Base-by-base conservation (phyloP, 2,113 vertebrate genomes). In the Dendrocopos noguchii region DNA sequence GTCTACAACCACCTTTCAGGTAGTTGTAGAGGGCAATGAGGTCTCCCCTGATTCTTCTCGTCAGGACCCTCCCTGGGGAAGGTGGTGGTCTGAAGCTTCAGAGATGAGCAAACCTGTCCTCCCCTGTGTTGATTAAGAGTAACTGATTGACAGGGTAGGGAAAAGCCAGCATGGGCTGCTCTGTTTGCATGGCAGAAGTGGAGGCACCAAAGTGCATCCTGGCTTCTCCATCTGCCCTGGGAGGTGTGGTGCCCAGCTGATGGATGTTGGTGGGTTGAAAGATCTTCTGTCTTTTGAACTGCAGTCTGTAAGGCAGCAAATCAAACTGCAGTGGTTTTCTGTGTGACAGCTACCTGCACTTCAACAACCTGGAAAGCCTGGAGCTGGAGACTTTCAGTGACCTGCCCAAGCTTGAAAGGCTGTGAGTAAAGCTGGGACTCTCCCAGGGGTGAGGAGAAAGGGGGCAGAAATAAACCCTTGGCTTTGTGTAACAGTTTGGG, bases 281-380 rank as follows among this genome's bases (percentile, higher is more conserved):
- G 22, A 22, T 52, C 7, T 44, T 28, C 15, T 77, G 33, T 9
- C 33, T 60, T 39, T 39, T 34, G 15, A 44, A 44, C 15, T 44
- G 42, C 42, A 44, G 15, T 44, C 42, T 44, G 42, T 44, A 44
- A 15, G 42, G 42, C 42, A 44, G 42, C 42, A 15, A 39, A 39
- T 53, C 18, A 18, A 77, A n/a, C 22, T 34, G 31, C 25, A 21
- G 33, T 84, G 89, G 6, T 93, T 73, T 57, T 52, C 67, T 85
- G 80, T 90, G 25, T 34, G 91, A 47, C 97, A 99, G 99, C 85
- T 99, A 99, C 94, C 98, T 99, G 93, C 99, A 99, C 97, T 99
- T 99, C 98, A 99, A 99, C 97, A 98, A 98, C 96, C 98, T 99
- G 50, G 99, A 99, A 86, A 97, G 97, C 34, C 78, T 99, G 96